Evolutionary conservation across 2,113 vertebrate genomes (phyloP).

Genomic region (Quiscalus mexicanus): DNA sequence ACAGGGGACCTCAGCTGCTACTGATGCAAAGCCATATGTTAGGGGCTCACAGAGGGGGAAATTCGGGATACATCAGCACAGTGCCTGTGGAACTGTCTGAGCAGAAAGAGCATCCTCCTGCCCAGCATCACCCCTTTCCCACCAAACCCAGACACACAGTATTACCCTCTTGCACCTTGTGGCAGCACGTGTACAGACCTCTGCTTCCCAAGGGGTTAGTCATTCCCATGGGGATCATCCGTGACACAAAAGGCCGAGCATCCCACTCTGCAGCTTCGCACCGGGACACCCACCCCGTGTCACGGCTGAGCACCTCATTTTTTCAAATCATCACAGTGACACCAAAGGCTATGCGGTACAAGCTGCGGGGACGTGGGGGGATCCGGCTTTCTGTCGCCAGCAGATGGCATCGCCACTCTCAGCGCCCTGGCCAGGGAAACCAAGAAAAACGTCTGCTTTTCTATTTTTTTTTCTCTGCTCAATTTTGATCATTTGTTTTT

Average conservation of each 20-base stretch:
- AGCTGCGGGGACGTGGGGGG: not conserved
- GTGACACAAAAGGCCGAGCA: too few relatives aligned
- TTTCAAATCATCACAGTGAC: not conserved
- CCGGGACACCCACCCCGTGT: not conserved
- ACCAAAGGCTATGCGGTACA: not conserved
- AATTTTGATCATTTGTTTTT: not conserved
- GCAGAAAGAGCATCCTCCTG: not conserved
- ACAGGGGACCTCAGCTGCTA: not conserved
- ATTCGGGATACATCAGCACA: not conserved
- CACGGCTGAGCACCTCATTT: fast-evolving
- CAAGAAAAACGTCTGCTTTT: not conserved
- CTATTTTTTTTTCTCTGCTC: too few relatives aligned
- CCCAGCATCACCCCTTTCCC: not conserved
- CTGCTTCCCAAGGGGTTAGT: not conserved
- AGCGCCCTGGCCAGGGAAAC: not conserved
- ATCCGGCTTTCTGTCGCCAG: not conserved
- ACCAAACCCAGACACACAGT: not conserved
- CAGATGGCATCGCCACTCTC: slow-evolving; percentile 46
- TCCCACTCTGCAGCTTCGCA: not conserved
- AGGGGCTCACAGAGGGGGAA: not conserved
- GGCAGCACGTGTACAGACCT: not conserved
- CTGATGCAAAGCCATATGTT: fast-evolving
- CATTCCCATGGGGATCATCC: not conserved
- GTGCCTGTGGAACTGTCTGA: not conserved
- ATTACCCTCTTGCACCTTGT: too few relatives aligned